Conservation (phyloP, 2,113 vertebrate genomes). For the Siniperca chuatsi region DNA sequence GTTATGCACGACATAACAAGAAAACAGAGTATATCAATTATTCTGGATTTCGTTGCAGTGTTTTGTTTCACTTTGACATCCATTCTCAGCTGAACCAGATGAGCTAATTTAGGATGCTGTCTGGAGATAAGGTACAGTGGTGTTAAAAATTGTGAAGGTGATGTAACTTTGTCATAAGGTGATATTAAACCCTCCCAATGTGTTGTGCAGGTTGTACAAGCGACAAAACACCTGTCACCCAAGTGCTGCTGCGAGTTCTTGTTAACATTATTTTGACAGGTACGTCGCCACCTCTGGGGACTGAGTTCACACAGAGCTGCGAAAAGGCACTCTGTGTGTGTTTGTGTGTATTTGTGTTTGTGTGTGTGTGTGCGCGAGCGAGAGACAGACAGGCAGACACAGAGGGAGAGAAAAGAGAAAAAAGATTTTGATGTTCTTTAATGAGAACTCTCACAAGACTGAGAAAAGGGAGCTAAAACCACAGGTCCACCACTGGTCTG, state of each 20-base stretch:
- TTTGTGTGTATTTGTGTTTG: neutral
- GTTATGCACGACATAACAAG: neutral
- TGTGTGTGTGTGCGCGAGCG: neutral
- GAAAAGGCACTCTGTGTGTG: neutral
- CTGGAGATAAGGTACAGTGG: neutral
- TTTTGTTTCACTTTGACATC: neutral
- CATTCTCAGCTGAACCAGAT: neutral
- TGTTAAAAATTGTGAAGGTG: neutral
- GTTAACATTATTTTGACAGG: slow-evolving; percentile 16
- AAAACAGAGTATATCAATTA: neutral
- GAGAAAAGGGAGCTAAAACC: slow-evolving; percentile 19
- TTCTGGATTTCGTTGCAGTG: neutral
- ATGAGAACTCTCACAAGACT: slow-evolving; percentile 21
- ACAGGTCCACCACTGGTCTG: neutral
- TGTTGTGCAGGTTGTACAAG: neutral
- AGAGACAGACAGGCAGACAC: neutral
- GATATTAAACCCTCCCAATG: neutral
- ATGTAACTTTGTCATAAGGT: neutral
- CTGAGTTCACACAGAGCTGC: slow-evolving; percentile 9
- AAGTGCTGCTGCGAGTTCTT: neutral
- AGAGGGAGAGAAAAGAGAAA: accelerated
- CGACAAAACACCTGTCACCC: neutral
- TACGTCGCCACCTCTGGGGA: neutral
- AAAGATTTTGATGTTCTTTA: slow-evolving; percentile 10
- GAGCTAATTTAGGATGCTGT: neutral